Evolutionary conservation across 1,140 invertebrate species (phyloP), one percentile per base, ranked within the genome.

Genomic region (Drosophila bifasciata): DNA sequence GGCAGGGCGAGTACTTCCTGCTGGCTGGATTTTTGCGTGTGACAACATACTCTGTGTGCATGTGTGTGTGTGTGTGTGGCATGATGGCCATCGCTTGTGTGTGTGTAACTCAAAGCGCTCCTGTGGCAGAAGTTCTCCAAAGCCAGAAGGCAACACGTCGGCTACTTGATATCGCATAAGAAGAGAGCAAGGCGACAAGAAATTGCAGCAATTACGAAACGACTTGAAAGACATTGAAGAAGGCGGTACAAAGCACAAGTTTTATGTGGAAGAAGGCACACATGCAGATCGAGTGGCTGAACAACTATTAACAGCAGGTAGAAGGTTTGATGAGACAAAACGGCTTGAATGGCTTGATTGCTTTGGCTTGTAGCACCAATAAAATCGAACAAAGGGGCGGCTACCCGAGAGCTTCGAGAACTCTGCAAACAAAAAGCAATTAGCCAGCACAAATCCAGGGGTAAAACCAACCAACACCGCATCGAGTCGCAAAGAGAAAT

Each of bases 351-450:
- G 3, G 32, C 9, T 11, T 3, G 32, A 36, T 36, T 36, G 32
- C 11, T 9, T 9, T 2, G 8, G 25, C 32, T 36, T 7, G 8
- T 9, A 11, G 4, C 3, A 11, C 9, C 9, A 36, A 36, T 3
- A 3, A 36, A 36, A 13, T 15, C 9, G 21, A 9, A 32, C 39
- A 15, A 11, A 1, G 3, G 9, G 3, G n/a, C n/a, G n/a, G n/a
- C n/a, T n/a, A n/a, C 44, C 13, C 28, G 19, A 40, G 28, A 39
- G 28, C 16, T 44, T n/a, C n/a, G n/a, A 36, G 59, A 25, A 44
- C 41, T 66, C 11, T 23, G 41, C 63, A 69, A 69, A 69, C 66
- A 75, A 70, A 83, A 83, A 84, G 76, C 59, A 84, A 84, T 84
- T 84, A 84, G 75, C 79, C 48, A 23, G 43, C 46, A 50, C 44